A percentile compares a stretch with the other conserved stretches of the same genome.
Conservation (phyloP, 2,113 vertebrate species). For the Sminthopsis crassicaudata region DNA sequence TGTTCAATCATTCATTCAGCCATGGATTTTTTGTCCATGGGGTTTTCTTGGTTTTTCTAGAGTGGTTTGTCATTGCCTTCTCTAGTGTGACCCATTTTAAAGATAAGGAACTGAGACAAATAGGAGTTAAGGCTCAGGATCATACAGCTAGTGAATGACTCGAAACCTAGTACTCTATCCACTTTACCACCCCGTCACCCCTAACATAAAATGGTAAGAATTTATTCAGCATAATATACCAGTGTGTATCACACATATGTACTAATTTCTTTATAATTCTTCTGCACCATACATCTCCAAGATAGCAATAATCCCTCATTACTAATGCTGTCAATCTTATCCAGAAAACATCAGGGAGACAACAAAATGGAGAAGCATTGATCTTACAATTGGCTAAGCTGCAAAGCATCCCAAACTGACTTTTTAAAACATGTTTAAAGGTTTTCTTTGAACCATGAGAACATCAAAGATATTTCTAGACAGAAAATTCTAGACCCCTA, state of each 20-base stretch:
- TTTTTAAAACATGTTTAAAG: neutral
- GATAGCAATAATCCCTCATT: conserved; percentile 31
- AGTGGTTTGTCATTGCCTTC: neutral
- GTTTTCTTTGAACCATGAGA: neutral
- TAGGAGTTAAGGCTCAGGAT: neutral
- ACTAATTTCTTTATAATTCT: conserved; percentile 18
- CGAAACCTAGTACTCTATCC: neutral
- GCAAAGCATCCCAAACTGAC: neutral
- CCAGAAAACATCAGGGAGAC: neutral
- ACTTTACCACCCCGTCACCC: neutral
- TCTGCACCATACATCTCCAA: conserved; percentile 11
- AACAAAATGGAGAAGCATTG: conserved; percentile 44
- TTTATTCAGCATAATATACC: neutral
- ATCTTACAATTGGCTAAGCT: conserved; percentile 1
- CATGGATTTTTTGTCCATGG: neutral
- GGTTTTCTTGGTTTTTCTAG: neutral
- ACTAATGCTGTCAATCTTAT: rapidly evolving
- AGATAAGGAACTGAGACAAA: neutral
- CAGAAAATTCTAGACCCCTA: neutral
- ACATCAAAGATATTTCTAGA: conserved; percentile 11
- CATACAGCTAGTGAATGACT: neutral
- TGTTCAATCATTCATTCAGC: neutral
- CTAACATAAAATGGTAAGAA: conserved; percentile 47
- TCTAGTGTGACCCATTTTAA: neutral
- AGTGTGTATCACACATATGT: neutral